Conservation (phyloP, 2,888 invertebrate species). For the Nasonovia ribisnigri region DNA sequence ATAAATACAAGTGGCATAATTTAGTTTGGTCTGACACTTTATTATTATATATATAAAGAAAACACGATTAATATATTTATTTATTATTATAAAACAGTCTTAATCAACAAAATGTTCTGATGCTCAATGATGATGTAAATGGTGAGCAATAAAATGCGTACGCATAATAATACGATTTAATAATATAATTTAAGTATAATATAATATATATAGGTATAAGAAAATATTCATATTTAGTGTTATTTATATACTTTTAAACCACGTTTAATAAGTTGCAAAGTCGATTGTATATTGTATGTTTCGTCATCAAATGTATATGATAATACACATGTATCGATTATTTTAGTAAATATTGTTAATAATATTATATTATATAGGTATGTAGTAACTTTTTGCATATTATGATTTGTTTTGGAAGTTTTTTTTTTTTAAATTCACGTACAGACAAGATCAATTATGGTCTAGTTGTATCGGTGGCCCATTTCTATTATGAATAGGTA, state of each 20-base stretch:
- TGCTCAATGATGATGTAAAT: constrained; percentile 39
- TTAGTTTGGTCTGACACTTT: constrained; percentile 64
- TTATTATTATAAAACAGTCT: constrained; percentile 62
- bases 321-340: neutral
- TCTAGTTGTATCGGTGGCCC: neutral
- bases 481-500: neutral
- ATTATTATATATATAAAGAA: constrained; percentile 50
- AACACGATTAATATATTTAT: constrained; percentile 63
- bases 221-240: constrained; percentile 37
- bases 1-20: neutral
- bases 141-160: constrained; percentile 45
- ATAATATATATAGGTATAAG: constrained; percentile 35
- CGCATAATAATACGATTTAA: constrained; percentile 46
- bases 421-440: neutral
- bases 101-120: constrained; percentile 65
- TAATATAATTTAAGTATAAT: constrained; percentile 36
- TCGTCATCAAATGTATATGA: constrained; percentile 26
- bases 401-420: neutral
- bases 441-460: neutral
- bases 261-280: constrained; percentile 50
- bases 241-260: constrained; percentile 43
- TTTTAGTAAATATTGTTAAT: neutral
- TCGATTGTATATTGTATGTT: constrained; percentile 32
- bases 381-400: neutral
- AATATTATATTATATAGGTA: neutral